Evolutionary conservation across 92 coral and sea anemone genomes (phyloP), one percentile per base, ranked within the genome.

Genomic region (Zoanthus sociatus): DNA sequence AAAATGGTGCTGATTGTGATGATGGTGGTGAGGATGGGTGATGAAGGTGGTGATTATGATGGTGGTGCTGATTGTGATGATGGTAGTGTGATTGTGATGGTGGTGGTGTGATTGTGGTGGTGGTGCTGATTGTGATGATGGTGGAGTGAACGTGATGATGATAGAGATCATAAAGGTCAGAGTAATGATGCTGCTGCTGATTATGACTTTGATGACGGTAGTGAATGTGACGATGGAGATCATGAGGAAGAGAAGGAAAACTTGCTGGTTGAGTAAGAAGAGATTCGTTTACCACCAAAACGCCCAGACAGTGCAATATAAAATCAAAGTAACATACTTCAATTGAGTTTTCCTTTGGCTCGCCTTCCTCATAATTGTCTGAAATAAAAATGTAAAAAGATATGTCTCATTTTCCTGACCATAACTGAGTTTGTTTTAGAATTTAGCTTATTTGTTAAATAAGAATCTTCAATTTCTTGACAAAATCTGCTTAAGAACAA

Each of bases 301-400:
- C 64, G 17, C 17, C 20, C n/a, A 58, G 42, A 14, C 5, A 31
- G 5, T 4, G 21, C 26, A 17, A 17, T 8, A 3, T 2, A 14
- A 32, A 7, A 17, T 8, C 30, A 17, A n/a, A 3, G 8, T n/a
- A 63, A 56, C 84, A 45, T 37, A 81, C 85, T 74, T 81, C 44
- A 21, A 42, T 81, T 50, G 60, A 20, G 15, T 11, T n/a, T 46
- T 45, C 75, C 85, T 66, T 63, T 63, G 75, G 61, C 58, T 81
- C 85, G 21, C 66, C 85, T 30, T 81, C 85, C n/a, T 63, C 84
- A 47, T 81, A 12, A 9, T 45, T 15, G 48, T 81, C 75, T 81
- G 85, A 66, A 30, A 26, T 9, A 69, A 13, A 31, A 69, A 14
- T 30, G 30, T 0, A 20, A 11, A 26, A 30, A 13, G 5, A 10